Base-by-base conservation (phyloP, 2,113 vertebrate genomes). In the Pelvicachromis taeniatus region DNA sequence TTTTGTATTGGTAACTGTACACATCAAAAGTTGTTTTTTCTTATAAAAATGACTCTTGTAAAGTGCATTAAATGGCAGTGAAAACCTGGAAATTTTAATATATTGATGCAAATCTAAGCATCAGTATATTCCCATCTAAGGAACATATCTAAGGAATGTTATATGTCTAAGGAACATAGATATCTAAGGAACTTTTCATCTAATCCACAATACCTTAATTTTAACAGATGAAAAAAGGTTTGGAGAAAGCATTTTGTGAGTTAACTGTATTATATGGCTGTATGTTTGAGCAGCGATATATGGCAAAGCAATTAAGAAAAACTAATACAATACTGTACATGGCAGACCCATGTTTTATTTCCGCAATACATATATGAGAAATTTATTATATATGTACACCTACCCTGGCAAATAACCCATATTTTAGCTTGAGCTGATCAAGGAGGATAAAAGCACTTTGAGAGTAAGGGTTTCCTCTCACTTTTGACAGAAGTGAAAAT, bases 401-500 rank as follows among this genome's bases (percentile, higher is more conserved):
- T 56, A 10, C 12, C 33, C 16, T 33, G 78, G 77, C 19, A 87
- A 63, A 85, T 58, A 70, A 78, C 35, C 54, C 21, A 17, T 58
- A 77, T 29, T 84, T 81, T 79, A 61, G 23, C 68, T 80, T 12
- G 77, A 88, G 85, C 80, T 77, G 12, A 75, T 86, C 87, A 54
- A 87, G 85, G 88, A 33, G 77, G 91, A 87, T 86, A 61, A 88
- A 50, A 82, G 21, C 78, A 80, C 33, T 90, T 68, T 80, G 17
- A 80, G 77, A 84, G 63, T 35, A 80, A 81, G 45, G 21, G 78
- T 63, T 78, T 81, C 45, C 70, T 85, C 77, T 93, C 73, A 89
- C 40, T 73, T 50, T 80, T 81, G 14, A 53, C 10, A 55, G 42
- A 4, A 54, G 78, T 63, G 31, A 16, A 53, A 75, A 85, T 73